Evolutionary conservation across 2,113 vertebrate species (phyloP).

Genomic region (human): GRCh38 chr1:156009501-156010000

Average conservation of each 20-base stretch:
- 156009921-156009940: too few relatives aligned
- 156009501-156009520: not conserved
- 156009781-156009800: too few relatives aligned
- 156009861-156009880: too few relatives aligned
- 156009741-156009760: not conserved
- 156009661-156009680: not conserved
- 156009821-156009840: too few relatives aligned
- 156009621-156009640: conserved; percentile 97
- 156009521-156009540: conserved; percentile 49
- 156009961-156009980: too few relatives aligned
- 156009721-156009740: not conserved
- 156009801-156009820: too few relatives aligned
- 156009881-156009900: too few relatives aligned
- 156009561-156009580: conserved; percentile 96
- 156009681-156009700: not conserved
- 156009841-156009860: too few relatives aligned
- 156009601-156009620: conserved; percentile 97
- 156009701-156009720: not conserved
- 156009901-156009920: too few relatives aligned
- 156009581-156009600: conserved; percentile 97
- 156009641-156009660: conserved; percentile 93
- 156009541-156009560: conserved; percentile 96
- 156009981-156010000: too few relatives aligned
- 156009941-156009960: too few relatives aligned
- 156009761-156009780: too few relatives aligned